phyloP scores from a whole-genome alignment of 2,113 vertebrate species.

The Lanius ludovicianus region DNA sequence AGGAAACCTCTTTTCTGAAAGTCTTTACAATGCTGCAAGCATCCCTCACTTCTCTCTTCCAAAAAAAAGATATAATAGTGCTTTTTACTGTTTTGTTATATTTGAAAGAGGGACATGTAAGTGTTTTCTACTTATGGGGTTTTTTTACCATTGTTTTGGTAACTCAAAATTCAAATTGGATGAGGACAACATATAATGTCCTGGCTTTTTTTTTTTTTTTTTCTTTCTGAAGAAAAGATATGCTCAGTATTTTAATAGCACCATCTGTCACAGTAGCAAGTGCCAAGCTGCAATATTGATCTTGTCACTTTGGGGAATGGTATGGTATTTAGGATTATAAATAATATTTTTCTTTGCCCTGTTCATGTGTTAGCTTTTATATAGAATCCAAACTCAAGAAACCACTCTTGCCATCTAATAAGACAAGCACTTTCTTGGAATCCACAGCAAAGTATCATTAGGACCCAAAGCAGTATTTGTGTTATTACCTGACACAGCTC shows the following conservation, averaged over 20 bases:
- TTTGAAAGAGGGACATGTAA: background rate
- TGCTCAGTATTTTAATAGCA: constrained; percentile 67
- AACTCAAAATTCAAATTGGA: constrained; percentile 25
- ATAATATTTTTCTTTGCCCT: constrained; percentile 71
- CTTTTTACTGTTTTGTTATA: background rate
- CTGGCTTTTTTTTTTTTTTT: background rate
- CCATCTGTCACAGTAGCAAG: constrained; percentile 68
- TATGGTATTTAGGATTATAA: constrained; percentile 74
- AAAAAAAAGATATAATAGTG: background rate
- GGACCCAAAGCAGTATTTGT: background rate
- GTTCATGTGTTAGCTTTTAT: constrained; percentile 13
- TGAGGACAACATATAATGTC: background rate
- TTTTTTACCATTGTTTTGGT: background rate
- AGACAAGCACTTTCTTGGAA: background rate
- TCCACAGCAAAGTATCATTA: background rate
- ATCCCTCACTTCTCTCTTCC: background rate
- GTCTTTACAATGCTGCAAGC: background rate
- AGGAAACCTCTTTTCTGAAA: background rate
- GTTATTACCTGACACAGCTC: background rate
- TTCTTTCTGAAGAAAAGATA: constrained; percentile 25
- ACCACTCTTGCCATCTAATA: background rate
- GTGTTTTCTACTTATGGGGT: background rate
- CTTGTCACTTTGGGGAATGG: constrained; percentile 74
- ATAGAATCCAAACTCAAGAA: constrained; percentile 7
- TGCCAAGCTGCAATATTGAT: constrained; percentile 73